Evolutionary conservation across 2,888 invertebrate genomes (phyloP).

Genomic region (Augiades crinisus): DNA sequence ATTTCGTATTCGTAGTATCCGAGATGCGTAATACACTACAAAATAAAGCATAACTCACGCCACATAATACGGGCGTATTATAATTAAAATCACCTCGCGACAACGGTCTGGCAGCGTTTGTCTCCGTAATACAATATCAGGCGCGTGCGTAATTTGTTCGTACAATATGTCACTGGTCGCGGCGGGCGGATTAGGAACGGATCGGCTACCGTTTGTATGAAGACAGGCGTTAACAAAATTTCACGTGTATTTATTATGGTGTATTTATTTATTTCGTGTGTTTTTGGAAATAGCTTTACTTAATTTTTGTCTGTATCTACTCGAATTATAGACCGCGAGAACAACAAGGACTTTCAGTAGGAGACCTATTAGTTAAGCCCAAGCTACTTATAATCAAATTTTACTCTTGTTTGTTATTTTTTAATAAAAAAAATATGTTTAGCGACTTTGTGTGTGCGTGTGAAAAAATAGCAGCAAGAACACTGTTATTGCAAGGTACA

Average conservation of each 20-base stretch:
- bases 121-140: constrained; percentile 50
- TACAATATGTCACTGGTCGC: constrained; percentile 66
- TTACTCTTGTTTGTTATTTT: too few relatives aligned
- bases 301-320: too few relatives aligned
- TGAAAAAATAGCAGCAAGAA: too few relatives aligned
- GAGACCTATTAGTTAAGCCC: too few relatives aligned
- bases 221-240: constrained; percentile 1
- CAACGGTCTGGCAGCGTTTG: constrained; percentile 29
- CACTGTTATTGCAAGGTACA: too few relatives aligned
- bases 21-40: background rate
- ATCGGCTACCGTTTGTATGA: constrained; percentile 54
- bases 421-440: too few relatives aligned
- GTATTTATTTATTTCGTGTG: constrained; percentile 2
- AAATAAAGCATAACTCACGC: background rate
- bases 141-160: constrained; percentile 60
- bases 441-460: too few relatives aligned
- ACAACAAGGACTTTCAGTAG: too few relatives aligned
- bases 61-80: constrained; percentile 41
- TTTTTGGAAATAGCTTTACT: too few relatives aligned
- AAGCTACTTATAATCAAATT: too few relatives aligned
- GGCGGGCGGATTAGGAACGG: constrained; percentile 57
- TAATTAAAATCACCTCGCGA: constrained; percentile 56
- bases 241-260: background rate
- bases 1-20: background rate
- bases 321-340: too few relatives aligned